Percentiles rank a stretch among this genome's conserved stretches.
These are phyloP conservation scores for Iphiclides podalirius DNA, from an alignment of 2,888 invertebrate species.

Conservation along the genomic window DNA sequence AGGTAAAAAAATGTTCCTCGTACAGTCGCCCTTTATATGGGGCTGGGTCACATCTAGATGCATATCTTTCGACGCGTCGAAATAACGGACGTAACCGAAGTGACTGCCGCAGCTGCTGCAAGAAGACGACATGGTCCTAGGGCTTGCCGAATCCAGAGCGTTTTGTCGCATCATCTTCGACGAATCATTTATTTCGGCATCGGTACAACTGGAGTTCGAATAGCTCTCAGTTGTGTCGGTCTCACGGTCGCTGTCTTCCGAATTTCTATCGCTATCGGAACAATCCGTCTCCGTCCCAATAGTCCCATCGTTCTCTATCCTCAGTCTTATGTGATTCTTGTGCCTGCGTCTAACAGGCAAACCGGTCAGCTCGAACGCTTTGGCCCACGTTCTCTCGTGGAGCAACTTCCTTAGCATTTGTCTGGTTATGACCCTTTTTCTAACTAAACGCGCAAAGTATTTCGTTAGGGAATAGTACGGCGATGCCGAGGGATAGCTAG, in stretches of 20 bases:
- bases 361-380: slow-evolving; percentile 69
- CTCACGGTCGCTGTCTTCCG: slow-evolving; percentile 57
- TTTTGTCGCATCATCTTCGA: slow-evolving; percentile 80
- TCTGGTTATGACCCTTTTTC: slow-evolving; percentile 84
- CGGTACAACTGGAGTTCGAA: slow-evolving; percentile 60
- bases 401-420: slow-evolving; percentile 87
- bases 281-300: slow-evolving; percentile 64
- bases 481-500: slow-evolving; percentile 87
- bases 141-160: slow-evolving; percentile 75
- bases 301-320: slow-evolving; percentile 65
- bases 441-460: slow-evolving; percentile 87
- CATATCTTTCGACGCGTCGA: slow-evolving; percentile 73
- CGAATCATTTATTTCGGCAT: slow-evolving; percentile 46
- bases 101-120: slow-evolving; percentile 80
- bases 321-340: slow-evolving; percentile 65
- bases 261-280: slow-evolving; percentile 56
- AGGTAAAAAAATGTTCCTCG: slow-evolving; percentile 54
- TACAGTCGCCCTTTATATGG: slow-evolving; percentile 59
- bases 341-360: slow-evolving; percentile 67
- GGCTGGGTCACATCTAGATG: slow-evolving; percentile 49
- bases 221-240: slow-evolving; percentile 65
- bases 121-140: slow-evolving; percentile 65
- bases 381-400: slow-evolving; percentile 80
- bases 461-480: slow-evolving; percentile 89
- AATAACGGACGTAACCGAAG: slow-evolving; percentile 85